Evolutionary conservation across 2,888 invertebrate species (phyloP).

Genomic region (Tachystola acroxantha): DNA sequence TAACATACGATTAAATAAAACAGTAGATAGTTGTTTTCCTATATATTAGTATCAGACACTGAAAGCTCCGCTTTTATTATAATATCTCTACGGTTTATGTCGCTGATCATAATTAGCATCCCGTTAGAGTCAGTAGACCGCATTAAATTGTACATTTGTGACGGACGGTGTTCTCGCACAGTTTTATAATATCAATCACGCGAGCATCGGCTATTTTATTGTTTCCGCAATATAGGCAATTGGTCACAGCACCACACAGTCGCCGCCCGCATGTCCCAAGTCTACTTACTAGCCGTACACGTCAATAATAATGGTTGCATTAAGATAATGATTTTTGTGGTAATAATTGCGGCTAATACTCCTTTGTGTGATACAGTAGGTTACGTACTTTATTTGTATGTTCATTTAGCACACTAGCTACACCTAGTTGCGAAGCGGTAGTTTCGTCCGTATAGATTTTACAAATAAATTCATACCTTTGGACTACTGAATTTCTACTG

Average conservation of each 20-base stretch:
- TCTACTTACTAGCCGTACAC: slow-evolving; percentile 7
- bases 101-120: slow-evolving; percentile 17
- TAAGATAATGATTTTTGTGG: slow-evolving; percentile 15
- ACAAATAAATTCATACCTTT: too few relatives aligned
- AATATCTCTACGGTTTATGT: too few relatives aligned
- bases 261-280: background rate
- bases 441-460: too few relatives aligned
- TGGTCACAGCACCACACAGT: slow-evolving; percentile 24
- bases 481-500: too few relatives aligned
- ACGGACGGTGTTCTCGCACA: slow-evolving; percentile 22
- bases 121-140: slow-evolving; percentile 25
- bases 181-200: slow-evolving; percentile 43
- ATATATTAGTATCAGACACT: too few relatives aligned
- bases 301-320: slow-evolving; percentile 15
- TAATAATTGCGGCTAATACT: slow-evolving; percentile 11
- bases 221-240: slow-evolving; percentile 48
- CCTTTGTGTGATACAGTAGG: slow-evolving; percentile 1
- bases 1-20: too few relatives aligned
- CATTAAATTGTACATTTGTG: slow-evolving; percentile 22
- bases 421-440: too few relatives aligned
- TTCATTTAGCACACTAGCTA: background rate
- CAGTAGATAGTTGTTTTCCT: too few relatives aligned
- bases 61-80: too few relatives aligned
- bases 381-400: too few relatives aligned
- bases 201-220: slow-evolving; percentile 28